Evolutionary conservation across 2,888 invertebrate genomes (phyloP).

Genomic region (Geophilus truncorum): DNA sequence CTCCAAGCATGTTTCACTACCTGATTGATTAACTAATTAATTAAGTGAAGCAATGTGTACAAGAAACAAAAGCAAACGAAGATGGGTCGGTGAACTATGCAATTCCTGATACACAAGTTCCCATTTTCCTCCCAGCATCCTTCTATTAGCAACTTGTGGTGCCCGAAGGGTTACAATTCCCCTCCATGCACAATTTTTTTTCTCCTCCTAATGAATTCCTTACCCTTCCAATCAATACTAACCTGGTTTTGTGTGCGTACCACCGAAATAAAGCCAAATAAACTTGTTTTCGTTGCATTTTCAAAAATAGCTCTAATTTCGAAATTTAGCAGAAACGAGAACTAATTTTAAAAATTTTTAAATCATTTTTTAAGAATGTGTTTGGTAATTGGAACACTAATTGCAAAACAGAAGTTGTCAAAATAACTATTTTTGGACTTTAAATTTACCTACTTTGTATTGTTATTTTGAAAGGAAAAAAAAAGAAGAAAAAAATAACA

Average conservation of each 20-base stretch:
- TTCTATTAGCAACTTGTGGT: background rate
- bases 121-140: background rate
- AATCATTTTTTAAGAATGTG: background rate
- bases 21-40: conserved; percentile 20
- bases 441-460: no score
- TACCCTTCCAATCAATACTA: background rate
- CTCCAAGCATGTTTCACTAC: background rate
- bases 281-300: background rate
- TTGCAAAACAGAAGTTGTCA: no score
- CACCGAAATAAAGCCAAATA: background rate
- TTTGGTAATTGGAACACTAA: no score
- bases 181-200: background rate
- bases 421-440: no score
- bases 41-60: conserved; percentile 12
- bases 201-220: conserved; percentile 1
- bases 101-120: background rate
- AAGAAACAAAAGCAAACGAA: conserved; percentile 10
- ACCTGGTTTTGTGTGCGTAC: background rate
- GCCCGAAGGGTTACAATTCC: background rate
- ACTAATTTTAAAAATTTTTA: no score
- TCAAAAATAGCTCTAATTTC: no score
- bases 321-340: no score
- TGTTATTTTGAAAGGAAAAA: no score
- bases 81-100: background rate
- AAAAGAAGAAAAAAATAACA: no score